phyloP scores from a whole-genome alignment of 2,113 vertebrate species.

The Danio rerio region GRCz12tu NC_133184.1:44647501-44648000 shows the following conservation, averaged over 20 bases:
- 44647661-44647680: conserved; percentile 85
- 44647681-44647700: conserved; percentile 94
- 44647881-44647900: conserved; percentile 86
- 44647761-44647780: conserved; percentile 88
- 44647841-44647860: conserved; percentile 84
- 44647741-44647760: conserved; percentile 88
- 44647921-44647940: conserved; percentile 78
- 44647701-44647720: conserved; percentile 92
- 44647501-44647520: conserved; percentile 95
- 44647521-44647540: conserved; percentile 92
- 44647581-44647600: neutral
- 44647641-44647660: conserved; percentile 95
- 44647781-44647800: conserved; percentile 90
- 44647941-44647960: neutral
- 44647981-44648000: neutral
- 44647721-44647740: conserved; percentile 89
- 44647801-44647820: conserved; percentile 92
- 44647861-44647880: conserved; percentile 91
- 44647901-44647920: conserved; percentile 90
- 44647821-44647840: conserved; percentile 93
- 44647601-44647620: neutral
- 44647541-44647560: conserved; percentile 91
- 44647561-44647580: conserved; percentile 29
- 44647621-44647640: conserved; percentile 24
- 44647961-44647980: neutral